These are phyloP conservation scores for Semnornis frantzii DNA, from an alignment of 2,113 vertebrate species.

Conservation along the genomic window DNA sequence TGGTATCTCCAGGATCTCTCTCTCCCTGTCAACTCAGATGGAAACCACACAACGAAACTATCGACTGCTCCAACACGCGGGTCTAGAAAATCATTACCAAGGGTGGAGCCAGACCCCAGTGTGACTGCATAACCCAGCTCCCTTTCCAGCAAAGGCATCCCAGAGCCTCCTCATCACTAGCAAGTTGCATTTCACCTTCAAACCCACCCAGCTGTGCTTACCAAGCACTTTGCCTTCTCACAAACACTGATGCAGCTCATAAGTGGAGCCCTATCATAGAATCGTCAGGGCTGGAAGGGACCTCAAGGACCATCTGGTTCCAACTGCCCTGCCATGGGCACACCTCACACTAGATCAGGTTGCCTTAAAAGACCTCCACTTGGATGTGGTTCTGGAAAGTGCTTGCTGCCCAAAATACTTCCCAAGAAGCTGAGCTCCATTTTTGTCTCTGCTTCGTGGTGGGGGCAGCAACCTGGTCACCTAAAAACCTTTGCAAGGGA, in stretches of 20 bases:
- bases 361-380: no score
- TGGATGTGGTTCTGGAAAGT: not conserved
- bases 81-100: not conserved
- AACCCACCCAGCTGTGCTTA: not conserved
- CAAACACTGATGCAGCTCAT: not conserved
- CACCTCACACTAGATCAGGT: no score
- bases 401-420: not conserved
- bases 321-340: no score
- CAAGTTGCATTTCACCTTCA: not conserved
- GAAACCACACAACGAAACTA: not conserved
- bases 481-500: not conserved
- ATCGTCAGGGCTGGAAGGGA: not conserved
- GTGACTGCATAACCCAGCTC: accelerated
- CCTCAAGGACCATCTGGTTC: no score
- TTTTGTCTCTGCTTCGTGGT: not conserved
- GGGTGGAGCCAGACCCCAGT: not conserved
- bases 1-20: not conserved
- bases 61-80: not conserved
- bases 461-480: not conserved
- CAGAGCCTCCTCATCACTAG: accelerated
- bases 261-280: not conserved
- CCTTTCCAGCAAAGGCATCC: not conserved
- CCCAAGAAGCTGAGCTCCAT: not conserved
- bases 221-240: not conserved
- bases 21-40: not conserved